Percentiles rank a stretch among this genome's conserved stretches.
phyloP scores from a whole-genome alignment of 2,888 invertebrate genomes.

The Thera britannica region DNA sequence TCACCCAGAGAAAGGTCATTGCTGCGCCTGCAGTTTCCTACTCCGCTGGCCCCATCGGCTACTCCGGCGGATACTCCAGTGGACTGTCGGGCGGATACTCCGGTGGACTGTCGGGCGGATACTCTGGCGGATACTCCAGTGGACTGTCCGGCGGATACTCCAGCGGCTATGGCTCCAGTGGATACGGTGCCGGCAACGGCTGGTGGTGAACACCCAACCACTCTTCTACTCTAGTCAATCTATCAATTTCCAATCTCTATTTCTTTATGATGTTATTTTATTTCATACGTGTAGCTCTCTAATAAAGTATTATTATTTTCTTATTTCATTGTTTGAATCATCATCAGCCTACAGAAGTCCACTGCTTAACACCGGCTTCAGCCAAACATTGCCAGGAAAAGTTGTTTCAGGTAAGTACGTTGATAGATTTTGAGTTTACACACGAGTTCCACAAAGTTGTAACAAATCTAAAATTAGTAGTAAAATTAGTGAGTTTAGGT shows the following conservation, averaged over 20 bases:
- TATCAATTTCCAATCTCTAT: slow-evolving; percentile 10
- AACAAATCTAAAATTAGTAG: too few relatives aligned
- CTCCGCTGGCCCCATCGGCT: slow-evolving; percentile 22
- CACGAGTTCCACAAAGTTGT: too few relatives aligned
- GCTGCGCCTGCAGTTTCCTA: slow-evolving; percentile 33
- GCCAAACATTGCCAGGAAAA: too few relatives aligned
- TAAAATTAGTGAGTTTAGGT: too few relatives aligned
- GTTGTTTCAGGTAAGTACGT: too few relatives aligned
- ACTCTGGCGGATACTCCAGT: slow-evolving; percentile 23
- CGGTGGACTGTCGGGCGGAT: slow-evolving; percentile 22
- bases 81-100: slow-evolving; percentile 29
- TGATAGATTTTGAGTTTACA: too few relatives aligned
- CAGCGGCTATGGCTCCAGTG: slow-evolving; percentile 25
- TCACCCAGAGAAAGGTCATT: slow-evolving; percentile 43
- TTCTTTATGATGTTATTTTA: slow-evolving; percentile 9
- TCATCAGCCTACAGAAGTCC: too few relatives aligned
- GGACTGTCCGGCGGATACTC: not conserved
- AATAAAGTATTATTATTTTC: too few relatives aligned
- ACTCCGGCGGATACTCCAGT: slow-evolving; percentile 28
- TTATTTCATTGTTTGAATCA: too few relatives aligned
- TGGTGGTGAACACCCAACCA: slow-evolving; percentile 42
- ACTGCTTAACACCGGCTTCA: too few relatives aligned
- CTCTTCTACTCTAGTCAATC: slow-evolving; percentile 29
- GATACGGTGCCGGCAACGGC: slow-evolving; percentile 35
- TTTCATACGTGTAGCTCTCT: too few relatives aligned